phyloP scores from a whole-genome alignment of 2,888 invertebrate species.

The Drosophila rellima region DNA sequence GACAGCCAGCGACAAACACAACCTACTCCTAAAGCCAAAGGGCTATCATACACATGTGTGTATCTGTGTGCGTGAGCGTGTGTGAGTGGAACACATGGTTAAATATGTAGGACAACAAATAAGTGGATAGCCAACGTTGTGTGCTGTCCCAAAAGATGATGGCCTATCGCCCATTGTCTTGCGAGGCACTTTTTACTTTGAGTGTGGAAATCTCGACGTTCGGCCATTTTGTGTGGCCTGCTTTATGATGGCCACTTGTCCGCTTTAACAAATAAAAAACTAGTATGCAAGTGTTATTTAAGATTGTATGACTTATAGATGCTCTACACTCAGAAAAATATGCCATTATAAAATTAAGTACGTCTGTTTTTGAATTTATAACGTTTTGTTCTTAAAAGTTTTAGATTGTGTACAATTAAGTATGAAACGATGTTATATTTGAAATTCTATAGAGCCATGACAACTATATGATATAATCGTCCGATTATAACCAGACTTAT shows the following conservation, averaged over 20 bases:
- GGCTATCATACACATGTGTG: slow-evolving; percentile 15
- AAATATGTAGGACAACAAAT: slow-evolving; percentile 57
- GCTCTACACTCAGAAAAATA: not conserved
- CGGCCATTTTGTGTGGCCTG: slow-evolving; percentile 60
- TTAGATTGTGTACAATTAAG: too few species aligned
- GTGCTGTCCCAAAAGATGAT: slow-evolving; percentile 62
- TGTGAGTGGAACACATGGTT: slow-evolving; percentile 50
- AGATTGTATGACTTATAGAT: not conserved
- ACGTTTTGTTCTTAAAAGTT: too few species aligned
- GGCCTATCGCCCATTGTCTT: slow-evolving; percentile 70
- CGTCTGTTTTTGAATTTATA: too few species aligned
- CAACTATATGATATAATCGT: too few species aligned
- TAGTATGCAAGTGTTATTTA: not conserved
- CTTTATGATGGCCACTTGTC: slow-evolving; percentile 64
- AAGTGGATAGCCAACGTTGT: slow-evolving; percentile 45
- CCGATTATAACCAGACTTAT: too few species aligned
- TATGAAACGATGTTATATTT: too few species aligned
- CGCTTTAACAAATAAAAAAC: slow-evolving; percentile 40
- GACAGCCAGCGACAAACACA: slow-evolving; percentile 50
- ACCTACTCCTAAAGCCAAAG: slow-evolving; percentile 28
- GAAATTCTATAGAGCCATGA: too few species aligned
- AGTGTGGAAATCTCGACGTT: slow-evolving; percentile 68
- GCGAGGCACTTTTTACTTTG: slow-evolving; percentile 33
- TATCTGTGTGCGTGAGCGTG: slow-evolving; percentile 9
- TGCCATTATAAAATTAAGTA: too few species aligned